Evolutionary conservation across 1,140 invertebrate species (phyloP), one percentile per base, ranked within the genome.

Genomic region (Stegodyphus dumicola): DNA sequence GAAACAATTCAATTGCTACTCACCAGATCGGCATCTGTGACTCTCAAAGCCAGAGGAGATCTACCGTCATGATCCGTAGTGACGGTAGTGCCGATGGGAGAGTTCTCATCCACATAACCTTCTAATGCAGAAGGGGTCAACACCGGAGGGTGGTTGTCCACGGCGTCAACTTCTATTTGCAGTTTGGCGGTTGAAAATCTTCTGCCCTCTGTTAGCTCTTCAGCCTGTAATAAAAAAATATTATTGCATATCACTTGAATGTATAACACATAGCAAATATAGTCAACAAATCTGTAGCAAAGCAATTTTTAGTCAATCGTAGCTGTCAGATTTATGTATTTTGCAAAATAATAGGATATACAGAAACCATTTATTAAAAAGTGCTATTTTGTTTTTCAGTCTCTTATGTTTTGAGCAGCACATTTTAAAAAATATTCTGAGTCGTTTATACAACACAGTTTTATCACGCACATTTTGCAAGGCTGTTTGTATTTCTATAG

Each of bases 101-200:
- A 94, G 89, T 96, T 97, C 90, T 97, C 96, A 88, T 95, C 93
- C 0, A 96, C 95, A 88, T 93, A 94, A 2, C 96, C 96, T 88
- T 95, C 94, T 51, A 93, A 91, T 7, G 93, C 92, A 0, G 95
- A 93, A 0, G 95, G 93, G 1, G 92, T 91, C 67, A 97, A 94
- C 48, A 94, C 93, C 0, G 96, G 96, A 9, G 96, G 95, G 90
- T 95, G 95, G 54, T 94, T 93, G 90, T 97, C 95, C 0, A 96
- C 95, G 9, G 95, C 95, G 87, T 95, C 94, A 0, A 97, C 95
- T 56, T 93, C 94, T 64, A 97, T 94, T 0, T 93, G 93, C 75
- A 97, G 90, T 90, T 95, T 96, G 0, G 95, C 95, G 6, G 94
- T 95, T 6, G 95, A 94, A 74, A 94, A 96, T 66, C 95, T 91